These are phyloP conservation scores for Oncorhynchus kisutch DNA, from an alignment of 2,113 vertebrate species.

Conservation along the genomic window DNA sequence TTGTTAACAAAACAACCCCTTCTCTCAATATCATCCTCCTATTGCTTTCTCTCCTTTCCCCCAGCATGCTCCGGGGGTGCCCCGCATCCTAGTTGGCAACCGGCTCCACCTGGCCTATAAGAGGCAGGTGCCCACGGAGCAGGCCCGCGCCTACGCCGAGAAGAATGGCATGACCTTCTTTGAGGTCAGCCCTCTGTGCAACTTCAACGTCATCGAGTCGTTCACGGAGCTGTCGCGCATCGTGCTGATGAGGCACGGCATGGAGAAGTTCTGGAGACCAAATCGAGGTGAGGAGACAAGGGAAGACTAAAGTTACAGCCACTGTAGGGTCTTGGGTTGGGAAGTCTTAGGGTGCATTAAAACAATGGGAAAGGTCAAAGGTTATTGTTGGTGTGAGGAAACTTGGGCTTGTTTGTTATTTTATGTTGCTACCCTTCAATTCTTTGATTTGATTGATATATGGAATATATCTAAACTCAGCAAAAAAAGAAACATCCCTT, in stretches of 20 bases:
- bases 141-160: constrained; percentile 91
- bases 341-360: no score
- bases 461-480: no score
- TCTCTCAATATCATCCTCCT: background rate
- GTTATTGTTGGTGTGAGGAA: no score
- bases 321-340: no score
- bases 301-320: no score
- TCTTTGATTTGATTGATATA: no score
- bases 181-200: constrained; percentile 96
- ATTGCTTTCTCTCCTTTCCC: background rate
- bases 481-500: no score
- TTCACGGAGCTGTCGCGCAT: constrained; percentile 97
- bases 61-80: constrained; percentile 95
- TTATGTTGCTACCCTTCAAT: no score
- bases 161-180: constrained; percentile 99
- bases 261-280: constrained; percentile 99
- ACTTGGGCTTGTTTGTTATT: no score
- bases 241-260: constrained; percentile 96
- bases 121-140: constrained; percentile 94
- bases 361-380: no score
- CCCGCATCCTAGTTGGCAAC: constrained; percentile 95
- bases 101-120: constrained; percentile 96
- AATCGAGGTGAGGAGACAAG: constrained; percentile 82
- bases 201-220: constrained; percentile 97
- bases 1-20: background rate